Percentiles rank a stretch among this genome's conserved stretches.
These are phyloP conservation scores for Cheumatopsyche charites DNA, from an alignment of 1,140 invertebrate species.

Conservation along the genomic window DNA sequence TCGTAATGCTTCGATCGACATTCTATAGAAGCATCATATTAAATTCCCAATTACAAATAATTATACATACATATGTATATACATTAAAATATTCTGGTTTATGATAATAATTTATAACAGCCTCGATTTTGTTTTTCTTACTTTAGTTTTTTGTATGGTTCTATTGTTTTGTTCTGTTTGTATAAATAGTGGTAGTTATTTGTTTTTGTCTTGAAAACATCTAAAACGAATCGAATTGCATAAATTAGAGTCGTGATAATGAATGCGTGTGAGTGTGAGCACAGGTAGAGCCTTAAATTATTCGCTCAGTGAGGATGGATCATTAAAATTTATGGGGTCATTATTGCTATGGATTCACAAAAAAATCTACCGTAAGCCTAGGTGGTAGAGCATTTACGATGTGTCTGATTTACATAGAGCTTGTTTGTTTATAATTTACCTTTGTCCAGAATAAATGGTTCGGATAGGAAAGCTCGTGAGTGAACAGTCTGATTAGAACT, in stretches of 20 bases:
- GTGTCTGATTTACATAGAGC: conserved; percentile 39
- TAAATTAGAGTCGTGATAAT: conserved; percentile 19
- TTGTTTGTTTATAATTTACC: conserved; percentile 42
- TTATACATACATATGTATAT: no score
- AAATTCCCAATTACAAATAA: no score
- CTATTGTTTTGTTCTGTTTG: no score
- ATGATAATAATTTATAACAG: no score
- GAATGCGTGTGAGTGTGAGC: not conserved
- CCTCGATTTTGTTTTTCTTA: no score
- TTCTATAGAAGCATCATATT: no score
- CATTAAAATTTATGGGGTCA: conserved; percentile 40
- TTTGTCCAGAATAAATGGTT: conserved; percentile 24
- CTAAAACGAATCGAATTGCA: conserved; percentile 16
- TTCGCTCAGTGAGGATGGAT: conserved; percentile 24
- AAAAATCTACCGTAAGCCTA: conserved; percentile 29
- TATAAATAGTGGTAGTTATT: no score
- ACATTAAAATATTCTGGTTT: no score
- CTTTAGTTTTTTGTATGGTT: no score
- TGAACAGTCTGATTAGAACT: not conserved
- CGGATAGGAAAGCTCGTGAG: conserved; percentile 11
- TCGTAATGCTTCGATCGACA: no score
- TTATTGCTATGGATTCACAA: conserved; percentile 23
- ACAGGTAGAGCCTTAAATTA: conserved; percentile 14
- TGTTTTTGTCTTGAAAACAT: not conserved
- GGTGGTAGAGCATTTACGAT: conserved; percentile 32